phyloP scores from a whole-genome alignment of 2,888 invertebrate species.

The Agriopis marginaria region DNA sequence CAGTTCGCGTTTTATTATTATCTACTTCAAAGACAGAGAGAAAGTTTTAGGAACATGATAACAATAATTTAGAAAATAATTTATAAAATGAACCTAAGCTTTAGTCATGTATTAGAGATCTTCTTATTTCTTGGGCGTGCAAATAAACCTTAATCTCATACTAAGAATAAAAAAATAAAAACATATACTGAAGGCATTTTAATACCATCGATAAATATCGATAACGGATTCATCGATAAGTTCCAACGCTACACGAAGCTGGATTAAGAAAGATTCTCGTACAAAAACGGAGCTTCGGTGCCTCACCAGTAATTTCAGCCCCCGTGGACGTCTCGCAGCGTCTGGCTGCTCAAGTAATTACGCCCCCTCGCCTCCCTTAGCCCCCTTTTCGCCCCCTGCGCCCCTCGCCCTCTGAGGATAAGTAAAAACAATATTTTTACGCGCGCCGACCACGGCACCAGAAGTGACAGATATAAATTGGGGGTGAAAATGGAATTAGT shows the following conservation, averaged over 20 bases:
- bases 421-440: conserved; percentile 86
- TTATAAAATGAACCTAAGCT: too few relatives aligned
- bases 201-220: conserved; percentile 11
- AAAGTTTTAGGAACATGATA: too few relatives aligned
- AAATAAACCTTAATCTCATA: too few relatives aligned
- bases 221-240: not conserved
- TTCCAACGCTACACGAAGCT: conserved; percentile 30
- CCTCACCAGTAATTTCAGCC: conserved; percentile 70
- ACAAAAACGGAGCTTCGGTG: conserved; percentile 70
- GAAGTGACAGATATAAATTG: conserved; percentile 84
- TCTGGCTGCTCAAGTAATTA: conserved; percentile 84
- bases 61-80: too few relatives aligned
- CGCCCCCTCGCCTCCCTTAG: conserved; percentile 70
- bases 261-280: conserved; percentile 74
- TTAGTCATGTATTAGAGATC: too few relatives aligned
- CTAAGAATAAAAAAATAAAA: too few relatives aligned
- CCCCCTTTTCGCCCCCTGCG: conserved; percentile 50
- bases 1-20: too few relatives aligned
- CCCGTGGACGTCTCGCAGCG: conserved; percentile 70
- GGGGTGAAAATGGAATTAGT: conserved; percentile 80
- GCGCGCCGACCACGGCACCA: conserved; percentile 75
- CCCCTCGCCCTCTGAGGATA: conserved; percentile 68
- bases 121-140: too few relatives aligned
- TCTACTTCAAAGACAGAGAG: too few relatives aligned
- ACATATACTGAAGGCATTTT: too few relatives aligned